Percentiles rank a stretch among this genome's conserved stretches.
These are phyloP conservation scores for Tympanoctomys barrerae DNA, from an alignment of 2,797 vertebrate species.

Conservation along the genomic window DNA sequence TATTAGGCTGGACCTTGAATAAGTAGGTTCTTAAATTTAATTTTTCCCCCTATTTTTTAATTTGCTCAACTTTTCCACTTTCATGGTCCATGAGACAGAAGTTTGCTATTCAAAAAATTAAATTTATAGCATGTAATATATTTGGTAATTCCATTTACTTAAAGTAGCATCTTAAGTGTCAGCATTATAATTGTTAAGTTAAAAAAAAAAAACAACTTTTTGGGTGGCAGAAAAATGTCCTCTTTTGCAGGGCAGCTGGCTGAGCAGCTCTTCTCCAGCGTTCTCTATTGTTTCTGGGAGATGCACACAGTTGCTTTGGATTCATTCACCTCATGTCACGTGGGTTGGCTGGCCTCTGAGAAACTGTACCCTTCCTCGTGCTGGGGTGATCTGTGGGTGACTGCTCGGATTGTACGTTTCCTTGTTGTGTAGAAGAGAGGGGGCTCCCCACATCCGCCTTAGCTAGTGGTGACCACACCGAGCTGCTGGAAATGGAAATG, in stretches of 20 bases:
- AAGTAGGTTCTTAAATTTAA: neutral
- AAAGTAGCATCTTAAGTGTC: neutral
- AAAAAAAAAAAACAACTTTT: neutral
- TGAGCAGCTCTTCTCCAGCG: neutral
- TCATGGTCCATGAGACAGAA: neutral
- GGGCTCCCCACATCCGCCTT: constrained; percentile 57
- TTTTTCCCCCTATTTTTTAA: constrained; percentile 6
- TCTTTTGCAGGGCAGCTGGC: neutral
- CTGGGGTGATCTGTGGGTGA: constrained; percentile 32
- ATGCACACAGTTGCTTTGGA: neutral
- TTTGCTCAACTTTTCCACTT: neutral
- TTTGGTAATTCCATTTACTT: neutral
- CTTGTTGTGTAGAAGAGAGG: constrained; percentile 73
- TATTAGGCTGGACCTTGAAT: no score
- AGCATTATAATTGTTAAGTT: neutral
- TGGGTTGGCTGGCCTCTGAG: constrained; percentile 31
- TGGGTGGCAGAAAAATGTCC: neutral
- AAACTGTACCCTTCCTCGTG: constrained; percentile 50
- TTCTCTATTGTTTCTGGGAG: constrained; percentile 51
- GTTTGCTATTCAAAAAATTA: constrained; percentile 51
- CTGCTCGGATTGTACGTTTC: constrained; percentile 76
- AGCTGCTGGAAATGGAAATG: constrained; percentile 68
- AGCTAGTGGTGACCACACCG: constrained; percentile 65
- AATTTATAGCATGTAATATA: neutral
- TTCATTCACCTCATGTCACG: constrained; percentile 48